Evolutionary conservation across 1,140 invertebrate genomes (phyloP), one percentile per base, ranked within the genome.

Genomic region (Steinernema feltiae): DNA sequence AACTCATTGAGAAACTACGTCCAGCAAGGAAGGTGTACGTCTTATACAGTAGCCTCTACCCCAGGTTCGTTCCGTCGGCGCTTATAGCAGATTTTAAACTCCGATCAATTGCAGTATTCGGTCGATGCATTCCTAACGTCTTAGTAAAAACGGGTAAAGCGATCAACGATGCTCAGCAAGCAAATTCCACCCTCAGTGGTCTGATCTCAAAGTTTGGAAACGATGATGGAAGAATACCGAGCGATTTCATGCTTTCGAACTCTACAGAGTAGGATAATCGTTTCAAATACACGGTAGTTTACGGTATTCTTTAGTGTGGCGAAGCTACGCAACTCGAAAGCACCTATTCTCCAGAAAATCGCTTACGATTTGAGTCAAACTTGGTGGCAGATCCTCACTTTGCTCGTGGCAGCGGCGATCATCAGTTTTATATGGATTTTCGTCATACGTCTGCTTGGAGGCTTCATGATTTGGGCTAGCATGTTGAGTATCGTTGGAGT

Each of bases 361-460:
- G 53, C 72, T 29, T 48, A 76, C 30, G 78, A 78, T n/a, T 29
- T 80, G 24, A 72, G 53, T 15, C 29, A 78, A 72, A 78, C 76
- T 3, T 78, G 73, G 76, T 80, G 78, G 76, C 73, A 84, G 73
- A 86, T 82, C 48, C 76, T 84, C 7, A 46, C 70, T 35, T 46
- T 83, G 15, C 73, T 91, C 48, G 90, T 95, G 30, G 79, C 92
- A 0, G 88, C 91, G 1, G 90, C 92, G 81, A 71, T 94, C 0
- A 84, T 93, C 15, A 92, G 92, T 72, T 90, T 97, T 30, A 81
- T 63, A 95, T 97, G 94, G 89, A 96, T 97, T 74, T 85, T 93
- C 0, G 85, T 97, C 17, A 90, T 98, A 88, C 89, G 94, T 80
- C 95, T 92, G 90, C 88, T 96, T 1, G 93, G 94, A 7, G 90